Evolutionary conservation across 2,797 vertebrate species (phyloP), one percentile per base, ranked within the genome.

Genomic region (Danionella dracula): DNA sequence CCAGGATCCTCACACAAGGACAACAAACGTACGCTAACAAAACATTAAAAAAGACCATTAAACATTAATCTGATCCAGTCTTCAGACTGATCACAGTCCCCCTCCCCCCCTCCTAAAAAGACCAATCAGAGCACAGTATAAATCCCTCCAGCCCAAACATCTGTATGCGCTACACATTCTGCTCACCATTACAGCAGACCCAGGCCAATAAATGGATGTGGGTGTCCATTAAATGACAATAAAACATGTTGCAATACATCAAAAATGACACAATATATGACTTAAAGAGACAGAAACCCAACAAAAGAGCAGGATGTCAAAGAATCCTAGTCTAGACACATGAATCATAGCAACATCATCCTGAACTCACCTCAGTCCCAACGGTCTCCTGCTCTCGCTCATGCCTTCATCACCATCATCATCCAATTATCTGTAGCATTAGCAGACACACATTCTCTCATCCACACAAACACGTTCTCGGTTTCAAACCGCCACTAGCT

Each of bases 291-390:
- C 23, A 27, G 23, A 3, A 6, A n/a, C 23, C 3, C 6, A 3
- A 27, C 23, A 27, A 6, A 27, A 6, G 23, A 27, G 23, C n/a
- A n/a, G n/a, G n/a, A n/a, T n/a, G n/a, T n/a, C n/a, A n/a, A n/a
- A n/a, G n/a, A n/a, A n/a, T n/a, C n/a, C n/a, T n/a, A n/a, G n/a
- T n/a, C n/a, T n/a, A n/a, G n/a, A n/a, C n/a, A n/a, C n/a, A n/a
- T n/a, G n/a, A n/a, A n/a, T n/a, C n/a, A n/a, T n/a, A n/a, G n/a
- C n/a, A n/a, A n/a, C n/a, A n/a, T n/a, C n/a, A n/a, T n/a, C n/a
- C n/a, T n/a, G n/a, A n/a, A 74, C 87, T 85, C 67, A 87, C 88
- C 87, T 82, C 75, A 66, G 54, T 80, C 76, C 74, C 76, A 46
- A 77, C 73, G 46, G 81, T 78, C 72, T 79, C 51, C n/a, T 9